Evolutionary conservation across 1,140 invertebrate species (phyloP).

Genomic region (Bilobella aurantiaca): DNA sequence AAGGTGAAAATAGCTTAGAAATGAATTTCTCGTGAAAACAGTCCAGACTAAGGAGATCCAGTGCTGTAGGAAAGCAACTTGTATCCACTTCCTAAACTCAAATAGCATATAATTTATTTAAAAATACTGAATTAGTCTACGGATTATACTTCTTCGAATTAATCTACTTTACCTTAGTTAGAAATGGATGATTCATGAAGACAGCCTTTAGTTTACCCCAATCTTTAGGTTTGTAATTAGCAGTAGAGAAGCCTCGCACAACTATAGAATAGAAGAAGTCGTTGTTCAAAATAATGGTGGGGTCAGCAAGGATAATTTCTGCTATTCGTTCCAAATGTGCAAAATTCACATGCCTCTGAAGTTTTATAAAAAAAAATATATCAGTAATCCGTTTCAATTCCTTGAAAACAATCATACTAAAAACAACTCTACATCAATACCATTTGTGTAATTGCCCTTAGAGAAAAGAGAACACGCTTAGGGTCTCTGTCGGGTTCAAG

Average conservation of each 20-base stretch:
- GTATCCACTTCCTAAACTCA: slow-evolving; percentile 37
- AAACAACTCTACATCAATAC: slow-evolving; percentile 36
- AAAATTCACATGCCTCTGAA: slow-evolving; percentile 46
- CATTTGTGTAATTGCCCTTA: slow-evolving; percentile 44
- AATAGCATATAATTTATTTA: slow-evolving; percentile 22
- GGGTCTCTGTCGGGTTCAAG: slow-evolving; percentile 45
- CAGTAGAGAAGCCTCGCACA: slow-evolving; percentile 40
- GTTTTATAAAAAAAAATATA: slow-evolving; percentile 29
- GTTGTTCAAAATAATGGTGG: slow-evolving; percentile 29
- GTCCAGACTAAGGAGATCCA: slow-evolving; percentile 44
- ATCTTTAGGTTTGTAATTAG: slow-evolving; percentile 48
- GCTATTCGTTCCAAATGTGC: slow-evolving; percentile 48
- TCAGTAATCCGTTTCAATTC: slow-evolving; percentile 10
- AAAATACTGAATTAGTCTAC: not conserved
- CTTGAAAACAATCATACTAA: slow-evolving; percentile 19
- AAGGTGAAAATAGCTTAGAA: slow-evolving; percentile 37
- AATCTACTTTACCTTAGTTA: slow-evolving; percentile 39
- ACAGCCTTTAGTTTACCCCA: slow-evolving; percentile 43
- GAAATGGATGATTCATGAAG: slow-evolving; percentile 35
- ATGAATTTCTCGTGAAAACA: slow-evolving; percentile 45
- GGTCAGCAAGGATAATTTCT: slow-evolving; percentile 40
- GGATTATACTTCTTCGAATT: too few species aligned
- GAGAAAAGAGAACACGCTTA: slow-evolving; percentile 42
- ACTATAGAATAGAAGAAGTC: slow-evolving; percentile 42
- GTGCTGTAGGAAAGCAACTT: slow-evolving; percentile 44